Percentiles rank a stretch among this genome's conserved stretches.
Evolutionary conservation across 2,888 invertebrate species (phyloP).

Genomic region (Saturnia japonica): DNA sequence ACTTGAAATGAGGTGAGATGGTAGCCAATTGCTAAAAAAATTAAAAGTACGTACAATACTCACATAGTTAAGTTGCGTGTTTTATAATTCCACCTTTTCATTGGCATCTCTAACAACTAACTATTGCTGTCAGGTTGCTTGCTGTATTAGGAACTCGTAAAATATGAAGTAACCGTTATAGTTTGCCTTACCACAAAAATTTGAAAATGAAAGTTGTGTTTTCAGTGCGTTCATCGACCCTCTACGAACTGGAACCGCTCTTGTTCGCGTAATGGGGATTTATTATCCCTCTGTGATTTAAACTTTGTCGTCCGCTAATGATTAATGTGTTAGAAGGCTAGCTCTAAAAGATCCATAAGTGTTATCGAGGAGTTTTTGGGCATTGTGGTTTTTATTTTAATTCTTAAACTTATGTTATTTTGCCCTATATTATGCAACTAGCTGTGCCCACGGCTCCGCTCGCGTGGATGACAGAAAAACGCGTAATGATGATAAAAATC

Average conservation of each 20-base stretch:
- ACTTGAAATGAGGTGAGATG: too few species aligned
- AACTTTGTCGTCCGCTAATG: constrained; percentile 44
- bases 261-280: constrained; percentile 52
- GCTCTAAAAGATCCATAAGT: constrained; percentile 1
- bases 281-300: constrained; percentile 52
- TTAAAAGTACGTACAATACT: background rate
- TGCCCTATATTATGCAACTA: too few species aligned
- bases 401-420: too few species aligned
- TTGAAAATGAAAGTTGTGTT: background rate
- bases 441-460: too few species aligned
- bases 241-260: constrained; percentile 40
- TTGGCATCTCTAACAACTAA: background rate
- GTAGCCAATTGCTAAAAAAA: too few species aligned
- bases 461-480: too few species aligned
- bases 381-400: too few species aligned
- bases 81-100: background rate
- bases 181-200: background rate
- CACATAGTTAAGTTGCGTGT: background rate
- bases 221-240: background rate
- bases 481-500: too few species aligned
- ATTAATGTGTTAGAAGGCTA: constrained; percentile 35
- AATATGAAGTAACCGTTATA: background rate
- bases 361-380: background rate
- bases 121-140: too few species aligned
- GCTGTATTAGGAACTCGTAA: background rate